Conservation (phyloP, 2,888 invertebrate genomes). For the Bimastos eiseni region DNA sequence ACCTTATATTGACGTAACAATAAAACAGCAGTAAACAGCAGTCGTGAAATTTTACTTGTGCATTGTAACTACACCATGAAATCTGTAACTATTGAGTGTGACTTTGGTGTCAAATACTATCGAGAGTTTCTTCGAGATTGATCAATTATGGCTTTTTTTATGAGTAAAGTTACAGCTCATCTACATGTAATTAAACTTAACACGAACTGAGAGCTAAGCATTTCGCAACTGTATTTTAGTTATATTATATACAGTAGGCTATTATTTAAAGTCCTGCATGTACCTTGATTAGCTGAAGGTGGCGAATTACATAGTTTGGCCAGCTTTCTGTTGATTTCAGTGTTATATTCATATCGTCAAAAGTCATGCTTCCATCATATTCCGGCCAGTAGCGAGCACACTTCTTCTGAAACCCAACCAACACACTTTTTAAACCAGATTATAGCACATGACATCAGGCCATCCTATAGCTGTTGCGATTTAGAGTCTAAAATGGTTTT, state of each 20-base stretch:
- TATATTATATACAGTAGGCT: too few relatives aligned
- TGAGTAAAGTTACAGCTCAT: too few relatives aligned
- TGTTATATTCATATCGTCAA: neutral
- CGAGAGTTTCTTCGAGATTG: too few relatives aligned
- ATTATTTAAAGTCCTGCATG: neutral
- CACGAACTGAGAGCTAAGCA: too few relatives aligned
- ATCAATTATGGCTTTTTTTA: too few relatives aligned
- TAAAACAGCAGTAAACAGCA: neutral
- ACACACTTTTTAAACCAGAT: neutral
- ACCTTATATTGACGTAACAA: neutral
- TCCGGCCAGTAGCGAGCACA: constrained; percentile 9
- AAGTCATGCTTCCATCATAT: neutral
- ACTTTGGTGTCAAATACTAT: too few relatives aligned
- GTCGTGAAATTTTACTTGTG: neutral
- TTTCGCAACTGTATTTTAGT: too few relatives aligned
- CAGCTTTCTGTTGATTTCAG: constrained; percentile 9
- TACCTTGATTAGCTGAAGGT: constrained; percentile 1
- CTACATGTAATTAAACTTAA: too few relatives aligned
- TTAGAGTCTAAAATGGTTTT: neutral
- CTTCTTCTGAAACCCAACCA: neutral
- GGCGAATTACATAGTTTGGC: constrained; percentile 9
- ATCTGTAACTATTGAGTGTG: too few relatives aligned
- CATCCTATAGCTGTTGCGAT: neutral
- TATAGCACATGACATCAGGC: neutral
- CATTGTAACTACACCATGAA: too few relatives aligned